Evolutionary conservation across 2,113 vertebrate genomes (phyloP).

Genomic region (Xiphophorus hellerii): DNA sequence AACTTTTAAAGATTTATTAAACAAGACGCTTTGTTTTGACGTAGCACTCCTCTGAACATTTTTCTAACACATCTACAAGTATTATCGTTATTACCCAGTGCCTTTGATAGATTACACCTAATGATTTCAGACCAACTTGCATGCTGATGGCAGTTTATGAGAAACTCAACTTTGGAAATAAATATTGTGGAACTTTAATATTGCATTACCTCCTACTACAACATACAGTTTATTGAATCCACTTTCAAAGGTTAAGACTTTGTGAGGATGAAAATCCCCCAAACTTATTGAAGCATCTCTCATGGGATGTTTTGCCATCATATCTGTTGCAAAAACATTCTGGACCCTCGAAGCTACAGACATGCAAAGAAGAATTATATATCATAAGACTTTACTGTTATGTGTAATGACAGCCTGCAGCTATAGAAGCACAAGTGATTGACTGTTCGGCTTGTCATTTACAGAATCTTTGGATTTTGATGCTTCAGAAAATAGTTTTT

Average conservation of each 20-base stretch:
- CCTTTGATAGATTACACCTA: no score
- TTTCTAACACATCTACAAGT: no score
- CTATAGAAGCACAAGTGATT: constrained; percentile 27
- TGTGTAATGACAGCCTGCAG: constrained; percentile 33
- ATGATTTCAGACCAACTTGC: no score
- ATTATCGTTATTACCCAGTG: no score
- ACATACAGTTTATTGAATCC: no score
- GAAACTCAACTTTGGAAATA: no score
- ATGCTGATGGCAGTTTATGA: no score
- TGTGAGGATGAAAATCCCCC: background rate
- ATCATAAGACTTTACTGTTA: constrained; percentile 26
- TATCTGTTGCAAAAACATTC: constrained; percentile 16
- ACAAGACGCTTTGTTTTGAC: no score
- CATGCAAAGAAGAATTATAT: constrained; percentile 5
- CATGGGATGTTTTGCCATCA: background rate
- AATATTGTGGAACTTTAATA: no score
- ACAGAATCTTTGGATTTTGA: constrained; percentile 43
- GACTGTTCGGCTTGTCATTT: constrained; percentile 36
- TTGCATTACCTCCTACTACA: no score
- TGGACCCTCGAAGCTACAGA: constrained; percentile 17
- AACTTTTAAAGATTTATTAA: no score
- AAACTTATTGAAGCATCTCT: background rate
- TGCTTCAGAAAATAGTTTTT: constrained; percentile 14
- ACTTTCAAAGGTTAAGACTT: constrained; percentile 26
- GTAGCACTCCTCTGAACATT: no score